A percentile compares a stretch with the other conserved stretches of the same genome.
Conservation (phyloP, 1,140 invertebrate species). For the Kradibia gibbosae region DNA sequence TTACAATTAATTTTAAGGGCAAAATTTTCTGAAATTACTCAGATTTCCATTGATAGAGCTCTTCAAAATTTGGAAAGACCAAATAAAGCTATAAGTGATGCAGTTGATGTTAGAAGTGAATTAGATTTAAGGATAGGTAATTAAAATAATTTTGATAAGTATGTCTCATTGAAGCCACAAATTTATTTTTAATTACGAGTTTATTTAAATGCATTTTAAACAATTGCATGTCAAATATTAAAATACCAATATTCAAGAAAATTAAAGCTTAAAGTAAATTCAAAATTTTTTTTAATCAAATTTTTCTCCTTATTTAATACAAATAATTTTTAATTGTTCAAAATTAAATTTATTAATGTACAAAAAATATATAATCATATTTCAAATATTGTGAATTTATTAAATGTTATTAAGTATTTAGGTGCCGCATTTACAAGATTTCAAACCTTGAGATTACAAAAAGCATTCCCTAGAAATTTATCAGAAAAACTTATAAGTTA, state of each 20-base stretch:
- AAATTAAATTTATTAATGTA: no score
- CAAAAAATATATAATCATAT: not conserved
- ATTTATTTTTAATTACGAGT: not conserved
- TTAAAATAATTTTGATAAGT: not conserved
- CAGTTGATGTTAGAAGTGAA: conserved; percentile 95
- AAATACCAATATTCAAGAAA: not conserved
- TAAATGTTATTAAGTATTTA: conserved; percentile 57
- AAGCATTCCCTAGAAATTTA: conserved; percentile 86
- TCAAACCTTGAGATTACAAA: conserved; percentile 92
- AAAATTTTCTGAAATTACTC: conserved; percentile 98
- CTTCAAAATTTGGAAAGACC: conserved; percentile 85
- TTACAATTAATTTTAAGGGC: conserved; percentile 76
- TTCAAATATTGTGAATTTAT: conserved; percentile 27
- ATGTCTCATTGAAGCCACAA: not conserved
- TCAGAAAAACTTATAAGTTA: conserved; percentile 92
- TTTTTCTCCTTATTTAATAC: not conserved
- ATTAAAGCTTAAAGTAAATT: not conserved
- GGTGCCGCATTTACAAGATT: conserved; percentile 99
- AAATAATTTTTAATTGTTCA: no score
- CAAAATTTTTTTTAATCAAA: not conserved
- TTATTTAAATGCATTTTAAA: not conserved
- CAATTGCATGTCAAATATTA: not conserved
- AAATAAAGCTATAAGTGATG: conserved; percentile 90
- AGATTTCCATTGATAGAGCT: conserved; percentile 84
- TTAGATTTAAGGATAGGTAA: conserved; percentile 96